A percentile compares a stretch with the other conserved stretches of the same genome.
Evolutionary conservation across 2,113 vertebrate species (phyloP).

Genomic region (Calidris pygmaea): DNA sequence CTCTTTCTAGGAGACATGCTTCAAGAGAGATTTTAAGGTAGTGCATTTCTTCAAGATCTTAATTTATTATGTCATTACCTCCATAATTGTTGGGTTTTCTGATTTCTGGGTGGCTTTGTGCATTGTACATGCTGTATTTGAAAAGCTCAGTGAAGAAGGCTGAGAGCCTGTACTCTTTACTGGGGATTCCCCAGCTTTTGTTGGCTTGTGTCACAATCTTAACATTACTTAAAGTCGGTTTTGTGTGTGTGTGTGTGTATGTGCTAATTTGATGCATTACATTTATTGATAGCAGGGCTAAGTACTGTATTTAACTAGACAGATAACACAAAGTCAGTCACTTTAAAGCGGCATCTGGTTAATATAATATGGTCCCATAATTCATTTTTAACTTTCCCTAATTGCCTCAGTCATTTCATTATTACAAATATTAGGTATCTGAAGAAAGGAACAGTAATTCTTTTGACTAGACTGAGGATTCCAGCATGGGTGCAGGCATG

Average conservation of each 20-base stretch:
- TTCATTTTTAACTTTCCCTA: conserved; percentile 95
- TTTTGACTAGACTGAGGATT: conserved; percentile 89
- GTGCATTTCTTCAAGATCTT: background rate
- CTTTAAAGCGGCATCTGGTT: conserved; percentile 85
- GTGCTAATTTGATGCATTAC: conserved; percentile 61
- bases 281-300: conserved; percentile 71
- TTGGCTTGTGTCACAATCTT: conserved; percentile 48
- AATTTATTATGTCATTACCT: background rate
- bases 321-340: conserved; percentile 75
- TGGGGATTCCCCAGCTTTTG: background rate
- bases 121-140: background rate
- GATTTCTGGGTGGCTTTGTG: background rate
- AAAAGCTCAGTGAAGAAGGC: background rate
- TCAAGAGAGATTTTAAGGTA: background rate
- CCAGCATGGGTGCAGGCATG: conserved; percentile 88
- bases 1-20: background rate
- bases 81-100: background rate
- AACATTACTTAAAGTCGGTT: conserved; percentile 38
- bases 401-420: conserved; percentile 94
- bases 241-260: background rate
- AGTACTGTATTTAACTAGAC: conserved; percentile 81
- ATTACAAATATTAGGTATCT: conserved; percentile 97
- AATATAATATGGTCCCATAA: conserved; percentile 89
- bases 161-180: background rate
- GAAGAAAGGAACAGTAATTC: conserved; percentile 89